These are phyloP conservation scores for Toxotes jaculatrix DNA, from an alignment of 2,113 vertebrate genomes.

Conservation along the genomic window DNA sequence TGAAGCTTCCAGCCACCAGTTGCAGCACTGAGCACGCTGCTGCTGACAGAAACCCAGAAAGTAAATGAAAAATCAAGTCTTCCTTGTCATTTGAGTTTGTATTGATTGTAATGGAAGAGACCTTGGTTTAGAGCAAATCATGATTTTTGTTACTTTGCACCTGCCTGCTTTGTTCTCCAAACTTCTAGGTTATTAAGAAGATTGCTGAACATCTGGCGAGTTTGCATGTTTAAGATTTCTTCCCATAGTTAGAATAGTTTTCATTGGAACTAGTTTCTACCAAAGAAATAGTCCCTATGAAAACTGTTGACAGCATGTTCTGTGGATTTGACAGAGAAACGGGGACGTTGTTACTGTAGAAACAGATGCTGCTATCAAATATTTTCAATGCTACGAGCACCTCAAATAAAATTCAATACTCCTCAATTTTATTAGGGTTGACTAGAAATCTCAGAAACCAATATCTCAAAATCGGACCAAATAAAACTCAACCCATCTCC, in stretches of 20 bases:
- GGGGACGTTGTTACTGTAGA: neutral
- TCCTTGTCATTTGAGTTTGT: neutral
- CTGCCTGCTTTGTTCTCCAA: neutral
- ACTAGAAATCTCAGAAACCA: neutral
- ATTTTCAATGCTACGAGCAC: neutral
- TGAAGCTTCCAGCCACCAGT: neutral
- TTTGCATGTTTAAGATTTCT: neutral
- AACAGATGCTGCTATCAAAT: neutral
- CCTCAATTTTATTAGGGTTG: neutral
- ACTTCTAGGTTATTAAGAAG: neutral
- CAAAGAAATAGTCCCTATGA: neutral
- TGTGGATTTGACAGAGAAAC: neutral
- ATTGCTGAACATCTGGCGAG: neutral
- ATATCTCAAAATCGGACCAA: neutral
- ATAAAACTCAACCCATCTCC: neutral
- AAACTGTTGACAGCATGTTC: neutral
- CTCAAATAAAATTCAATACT: neutral
- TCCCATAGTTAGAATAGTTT: neutral
- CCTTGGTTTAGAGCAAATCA: neutral
- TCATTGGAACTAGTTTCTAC: neutral
- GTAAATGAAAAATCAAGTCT: neutral
- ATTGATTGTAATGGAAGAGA: slow-evolving; percentile 6
- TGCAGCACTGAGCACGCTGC: slow-evolving; percentile 7
- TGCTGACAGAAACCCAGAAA: neutral
- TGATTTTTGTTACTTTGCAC: neutral